Evolutionary conservation across 2,888 invertebrate genomes (phyloP), one percentile per base, ranked within the genome.

Genomic region (Drosophila planitibia): DNA sequence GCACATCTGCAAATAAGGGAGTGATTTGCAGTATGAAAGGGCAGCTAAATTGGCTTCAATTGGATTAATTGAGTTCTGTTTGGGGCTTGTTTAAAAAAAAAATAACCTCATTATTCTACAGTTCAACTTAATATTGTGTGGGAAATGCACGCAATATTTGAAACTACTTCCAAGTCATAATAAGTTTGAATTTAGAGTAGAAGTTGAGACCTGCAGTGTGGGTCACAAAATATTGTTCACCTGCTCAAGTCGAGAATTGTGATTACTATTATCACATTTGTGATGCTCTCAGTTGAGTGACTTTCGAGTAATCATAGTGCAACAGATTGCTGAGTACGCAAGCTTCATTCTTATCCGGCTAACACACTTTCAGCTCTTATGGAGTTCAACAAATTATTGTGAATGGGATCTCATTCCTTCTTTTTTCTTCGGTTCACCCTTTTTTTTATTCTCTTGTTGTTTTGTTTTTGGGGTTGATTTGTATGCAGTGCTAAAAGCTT

Each of bases 401-500:
- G 89, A 89, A 89, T 85, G 85, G 73, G 70, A 72, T 81, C 73
- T 70, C 41, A 52, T 67, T 9, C 25, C 30, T 39, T 54, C 28
- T 37, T 37, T 37, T 14, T 52, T 30, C 22, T 70, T 69, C 54
- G 25, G 25, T 52, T 30, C 55, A 39, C 30, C 22, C 4, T 39
- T 28, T 32, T 32, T 32, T 30, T 39, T 16, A 10, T 30, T 30
- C 22, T 39, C 47, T 4, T 25, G 9, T 6, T 47, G 37, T 47
- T 49, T 62, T 53, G 47, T 63, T 60, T 81, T 78, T 49, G 67
- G 88, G 89, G 90, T 90, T 88, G 90, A 88, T 88, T 88, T 91
- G 87, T 88, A 88, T 88, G 91, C 87, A 88, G 87, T 81, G 91
- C 85, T 88, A 88, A 88, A 88, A 88, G 87, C 87, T 89, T 88